Evolutionary conservation across 30 jellyfish, hydroid and myxozoan genomes (phyloP), one percentile per base, ranked within the genome.

Genomic region (Catostylus mosaicus): DNA sequence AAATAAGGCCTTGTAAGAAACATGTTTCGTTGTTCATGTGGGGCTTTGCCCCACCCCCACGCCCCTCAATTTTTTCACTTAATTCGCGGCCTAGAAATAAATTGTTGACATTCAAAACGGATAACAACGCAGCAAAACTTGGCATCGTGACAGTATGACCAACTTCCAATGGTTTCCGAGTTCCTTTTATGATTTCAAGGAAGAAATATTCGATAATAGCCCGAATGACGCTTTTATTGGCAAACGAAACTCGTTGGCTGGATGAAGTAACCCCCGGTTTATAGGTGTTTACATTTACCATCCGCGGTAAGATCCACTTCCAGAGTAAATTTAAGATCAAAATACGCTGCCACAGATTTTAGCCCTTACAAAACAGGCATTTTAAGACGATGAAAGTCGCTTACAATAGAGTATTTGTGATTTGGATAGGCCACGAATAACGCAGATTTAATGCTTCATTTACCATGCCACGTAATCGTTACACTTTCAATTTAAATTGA

Each of bases 401-500:
- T 46, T 8, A 48, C 51, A 29, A 74, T 24, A 43, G 85, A 37
- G 54, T 57, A 48, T 22, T 74, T 74, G 56, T 30, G 61, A 52
- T 51, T 72, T 46, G 52, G 23, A 1, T 47, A 40, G 66, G 29
- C 70, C 83, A 20, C 38, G 22, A 60, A 57, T 38, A 60, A 57
- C 67, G 24, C 62, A 26, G 88, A 76, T 76, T 76, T 76, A 56
- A 76, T 76, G 88, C 78, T 56, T 76, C 77, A 70, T 9, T 76
- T 76, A 52, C 63, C 88, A 32, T 35, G 79, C 88, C 88, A 59
- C 88, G 88, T 76, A 76, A 76, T 54, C 77, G 88, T 57, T 12
- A 76, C 88, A 76, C 46, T 76, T 57, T 59, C 88, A 76, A 24
- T 76, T 76, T 76, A 23, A 33, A 27, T 16, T 33, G n/a, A 37